A percentile compares a stretch with the other conserved stretches of the same genome.
Conservation (phyloP, 1,140 invertebrate species). For the Phthorimaea operculella region DNA sequence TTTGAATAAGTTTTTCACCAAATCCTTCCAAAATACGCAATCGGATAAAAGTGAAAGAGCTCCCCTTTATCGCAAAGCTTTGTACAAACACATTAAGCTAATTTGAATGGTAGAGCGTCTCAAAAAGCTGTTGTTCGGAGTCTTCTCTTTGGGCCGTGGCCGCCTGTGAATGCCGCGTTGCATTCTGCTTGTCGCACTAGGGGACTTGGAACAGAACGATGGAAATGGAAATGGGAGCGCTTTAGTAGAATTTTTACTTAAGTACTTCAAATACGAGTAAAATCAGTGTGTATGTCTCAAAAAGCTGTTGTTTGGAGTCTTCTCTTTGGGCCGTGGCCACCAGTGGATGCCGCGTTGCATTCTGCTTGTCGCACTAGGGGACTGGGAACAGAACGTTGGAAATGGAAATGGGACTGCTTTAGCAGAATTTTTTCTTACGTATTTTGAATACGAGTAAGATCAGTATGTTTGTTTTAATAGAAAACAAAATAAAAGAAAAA, state of each 20-base stretch:
- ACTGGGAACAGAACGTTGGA: conserved; percentile 5
- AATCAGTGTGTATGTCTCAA: too few species aligned
- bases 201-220: conserved; percentile 16
- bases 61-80: conserved; percentile 55
- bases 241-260: too few species aligned
- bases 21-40: background rate
- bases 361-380: conserved; percentile 41
- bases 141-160: conserved; percentile 48
- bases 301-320: conserved; percentile 60
- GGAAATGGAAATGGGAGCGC: too few species aligned
- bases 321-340: conserved; percentile 48
- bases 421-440: too few species aligned
- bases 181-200: conserved; percentile 46
- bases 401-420: too few species aligned
- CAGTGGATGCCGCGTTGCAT: conserved; percentile 49
- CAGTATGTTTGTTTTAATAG: too few species aligned
- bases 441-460: too few species aligned
- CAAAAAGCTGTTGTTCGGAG: conserved; percentile 61
- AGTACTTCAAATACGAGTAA: too few species aligned
- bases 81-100: conserved; percentile 63
- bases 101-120: conserved; percentile 62
- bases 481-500: too few species aligned
- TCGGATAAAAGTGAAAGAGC: conserved; percentile 7
- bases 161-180: conserved; percentile 47
- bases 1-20: background rate